Conservation (phyloP, 2,113 vertebrate species). For the Pardalotus punctatus region DNA sequence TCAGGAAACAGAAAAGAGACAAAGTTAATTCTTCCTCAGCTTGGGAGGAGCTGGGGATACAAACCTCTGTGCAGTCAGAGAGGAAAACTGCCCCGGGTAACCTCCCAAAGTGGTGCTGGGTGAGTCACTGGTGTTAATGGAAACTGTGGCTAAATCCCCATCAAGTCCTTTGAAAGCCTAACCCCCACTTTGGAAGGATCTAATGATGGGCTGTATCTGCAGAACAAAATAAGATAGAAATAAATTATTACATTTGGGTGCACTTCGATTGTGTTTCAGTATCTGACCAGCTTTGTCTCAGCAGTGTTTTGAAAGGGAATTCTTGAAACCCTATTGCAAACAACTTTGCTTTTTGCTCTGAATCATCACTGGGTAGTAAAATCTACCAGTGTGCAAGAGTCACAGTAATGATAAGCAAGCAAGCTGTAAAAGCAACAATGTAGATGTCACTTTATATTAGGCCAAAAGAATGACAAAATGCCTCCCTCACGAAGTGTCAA, state of each 20-base stretch:
- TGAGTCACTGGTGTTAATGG: background rate
- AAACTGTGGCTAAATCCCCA: conserved; percentile 19
- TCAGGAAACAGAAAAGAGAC: conserved; percentile 35
- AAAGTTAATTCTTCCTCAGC: conserved; percentile 23
- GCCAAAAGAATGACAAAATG: background rate
- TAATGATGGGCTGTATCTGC: background rate
- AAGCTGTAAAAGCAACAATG: background rate
- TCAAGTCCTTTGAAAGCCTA: background rate
- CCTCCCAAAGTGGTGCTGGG: conserved; percentile 37
- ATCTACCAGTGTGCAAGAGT: background rate
- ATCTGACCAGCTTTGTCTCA: background rate
- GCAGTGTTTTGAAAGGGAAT: background rate
- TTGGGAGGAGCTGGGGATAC: background rate
- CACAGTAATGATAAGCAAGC: background rate
- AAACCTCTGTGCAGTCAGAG: background rate
- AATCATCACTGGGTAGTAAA: background rate
- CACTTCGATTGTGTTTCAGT: background rate
- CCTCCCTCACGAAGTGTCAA: background rate
- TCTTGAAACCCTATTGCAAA: background rate
- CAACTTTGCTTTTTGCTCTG: background rate
- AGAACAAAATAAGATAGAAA: background rate
- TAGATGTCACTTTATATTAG: background rate
- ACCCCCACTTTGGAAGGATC: background rate
- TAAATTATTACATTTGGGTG: background rate
- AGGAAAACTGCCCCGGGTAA: background rate